phyloP scores from a whole-genome alignment of 2,113 vertebrate genomes.

The Solea solea region DNA sequence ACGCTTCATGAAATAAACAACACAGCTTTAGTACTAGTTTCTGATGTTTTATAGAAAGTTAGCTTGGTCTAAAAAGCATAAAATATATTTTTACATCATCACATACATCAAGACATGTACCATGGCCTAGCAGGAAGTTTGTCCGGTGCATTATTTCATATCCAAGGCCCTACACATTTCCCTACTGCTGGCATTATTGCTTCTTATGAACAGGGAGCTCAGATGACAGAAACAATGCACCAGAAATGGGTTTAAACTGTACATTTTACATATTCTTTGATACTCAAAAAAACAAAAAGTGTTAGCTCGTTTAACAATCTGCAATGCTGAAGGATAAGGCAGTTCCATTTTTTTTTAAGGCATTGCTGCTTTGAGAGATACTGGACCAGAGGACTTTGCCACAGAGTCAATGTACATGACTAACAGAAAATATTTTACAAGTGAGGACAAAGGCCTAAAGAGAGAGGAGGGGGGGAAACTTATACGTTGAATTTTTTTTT shows the following conservation, averaged over 20 bases:
- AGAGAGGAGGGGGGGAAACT: constrained; percentile 15
- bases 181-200: constrained; percentile 87
- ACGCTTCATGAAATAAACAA: constrained; percentile 74
- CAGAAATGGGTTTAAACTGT: constrained; percentile 52
- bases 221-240: constrained; percentile 62
- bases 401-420: constrained; percentile 37
- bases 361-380: constrained; percentile 78
- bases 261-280: constrained; percentile 57
- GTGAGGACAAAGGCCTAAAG: constrained; percentile 49
- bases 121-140: constrained; percentile 79
- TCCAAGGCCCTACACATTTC: constrained; percentile 68
- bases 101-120: constrained; percentile 80
- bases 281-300: constrained; percentile 63
- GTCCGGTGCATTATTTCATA: constrained; percentile 82
- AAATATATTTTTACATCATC: constrained; percentile 89
- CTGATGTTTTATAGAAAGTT: constrained; percentile 85
- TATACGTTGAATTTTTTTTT: constrained; percentile 43
- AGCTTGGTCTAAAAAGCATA: constrained; percentile 89
- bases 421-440: constrained; percentile 52
- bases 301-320: constrained; percentile 69
- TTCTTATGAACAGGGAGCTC: constrained; percentile 73
- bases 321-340: constrained; percentile 81
- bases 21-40: constrained; percentile 84
- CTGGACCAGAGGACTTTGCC: constrained; percentile 52
- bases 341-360: constrained; percentile 78